phyloP scores from a whole-genome alignment of 2,113 vertebrate species.

The Poeciliopsis turrubarensis region DNA sequence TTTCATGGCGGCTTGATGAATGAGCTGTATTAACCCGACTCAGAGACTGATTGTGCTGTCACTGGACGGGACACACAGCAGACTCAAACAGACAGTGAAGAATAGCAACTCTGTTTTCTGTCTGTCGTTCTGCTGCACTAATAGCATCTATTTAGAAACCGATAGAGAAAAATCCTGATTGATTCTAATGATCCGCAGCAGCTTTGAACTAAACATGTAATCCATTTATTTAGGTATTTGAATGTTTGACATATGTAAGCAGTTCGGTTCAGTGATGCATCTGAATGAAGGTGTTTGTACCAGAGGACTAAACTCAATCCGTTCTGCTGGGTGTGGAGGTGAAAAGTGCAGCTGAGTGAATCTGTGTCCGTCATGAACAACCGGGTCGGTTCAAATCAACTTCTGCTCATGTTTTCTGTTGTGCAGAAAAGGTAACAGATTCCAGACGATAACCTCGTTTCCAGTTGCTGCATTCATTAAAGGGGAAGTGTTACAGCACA shows the following conservation, averaged over 20 bases:
- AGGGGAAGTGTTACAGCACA: too few species aligned
- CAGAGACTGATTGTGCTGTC: slow-evolving; percentile 40
- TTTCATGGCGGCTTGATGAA: slow-evolving; percentile 22
- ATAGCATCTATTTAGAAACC: slow-evolving; percentile 7
- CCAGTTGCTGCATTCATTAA: too few species aligned
- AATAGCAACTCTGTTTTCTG: slow-evolving; percentile 5
- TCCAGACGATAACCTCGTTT: neutral
- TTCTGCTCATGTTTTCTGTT: slow-evolving; percentile 25
- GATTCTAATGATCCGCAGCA: neutral
- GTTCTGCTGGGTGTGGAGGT: slow-evolving; percentile 38
- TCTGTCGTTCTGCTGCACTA: neutral
- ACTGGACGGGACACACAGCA: slow-evolving; percentile 8
- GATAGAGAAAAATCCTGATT: neutral
- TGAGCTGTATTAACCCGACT: slow-evolving; percentile 23
- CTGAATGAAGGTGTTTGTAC: neutral
- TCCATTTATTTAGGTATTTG: neutral
- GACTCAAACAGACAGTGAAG: slow-evolving; percentile 10
- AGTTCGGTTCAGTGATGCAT: neutral
- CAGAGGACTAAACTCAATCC: neutral
- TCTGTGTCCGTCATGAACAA: neutral
- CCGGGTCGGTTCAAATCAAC: too few species aligned
- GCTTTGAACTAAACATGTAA: neutral
- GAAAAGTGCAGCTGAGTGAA: neutral
- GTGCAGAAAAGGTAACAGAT: slow-evolving; percentile 16
- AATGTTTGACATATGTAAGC: neutral